Conservation (phyloP, 2,888 invertebrate genomes). For the Aricia artaxerxes region DNA sequence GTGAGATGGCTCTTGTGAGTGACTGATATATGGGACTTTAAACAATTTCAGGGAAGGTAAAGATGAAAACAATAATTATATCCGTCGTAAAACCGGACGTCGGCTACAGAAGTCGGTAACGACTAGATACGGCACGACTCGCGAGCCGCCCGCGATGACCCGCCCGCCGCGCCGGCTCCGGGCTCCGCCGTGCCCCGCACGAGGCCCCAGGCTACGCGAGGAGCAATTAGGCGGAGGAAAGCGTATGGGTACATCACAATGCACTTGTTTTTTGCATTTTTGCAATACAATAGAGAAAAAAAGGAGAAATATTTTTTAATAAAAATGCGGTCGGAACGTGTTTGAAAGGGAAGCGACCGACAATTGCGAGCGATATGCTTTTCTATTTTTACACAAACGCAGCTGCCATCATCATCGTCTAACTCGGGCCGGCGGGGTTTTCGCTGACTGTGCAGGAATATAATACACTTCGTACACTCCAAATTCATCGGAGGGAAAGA, state of each 20-base stretch:
- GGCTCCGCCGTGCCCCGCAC: neutral
- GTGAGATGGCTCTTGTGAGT: neutral
- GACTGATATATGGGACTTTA: neutral
- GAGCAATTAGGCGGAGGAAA: conserved; percentile 18
- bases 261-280: conserved; percentile 20
- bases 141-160: neutral
- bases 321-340: conserved; percentile 27
- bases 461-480: neutral
- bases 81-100: neutral
- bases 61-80: neutral
- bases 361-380: conserved; percentile 13
- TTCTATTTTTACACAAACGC: conserved; percentile 20
- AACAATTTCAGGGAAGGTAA: neutral
- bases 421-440: neutral
- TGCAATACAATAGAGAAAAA: conserved; percentile 26
- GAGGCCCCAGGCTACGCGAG: conserved; percentile 3
- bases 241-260: conserved; percentile 25
- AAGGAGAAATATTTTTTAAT: conserved; percentile 27
- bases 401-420: neutral
- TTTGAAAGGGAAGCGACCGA: conserved; percentile 29
- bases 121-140: neutral
- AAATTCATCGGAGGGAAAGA: neutral
- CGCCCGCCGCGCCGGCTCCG: neutral
- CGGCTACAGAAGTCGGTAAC: neutral
- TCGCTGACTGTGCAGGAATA: neutral